Evolutionary conservation across 2,888 invertebrate species (phyloP).

Genomic region (Hypomecis atomaria): DNA sequence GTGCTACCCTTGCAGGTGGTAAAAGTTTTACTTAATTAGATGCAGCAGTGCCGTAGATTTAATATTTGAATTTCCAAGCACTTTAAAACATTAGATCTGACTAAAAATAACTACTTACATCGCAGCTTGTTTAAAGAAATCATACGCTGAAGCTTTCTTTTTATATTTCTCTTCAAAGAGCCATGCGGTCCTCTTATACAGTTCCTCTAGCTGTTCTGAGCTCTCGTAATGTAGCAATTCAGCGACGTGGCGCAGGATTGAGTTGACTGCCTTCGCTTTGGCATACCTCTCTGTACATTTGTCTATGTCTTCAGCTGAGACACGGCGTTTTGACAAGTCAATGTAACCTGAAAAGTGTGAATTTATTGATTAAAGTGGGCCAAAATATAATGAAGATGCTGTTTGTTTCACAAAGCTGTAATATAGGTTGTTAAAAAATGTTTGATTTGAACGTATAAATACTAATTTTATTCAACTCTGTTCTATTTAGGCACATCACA

Average conservation of each 20-base stretch:
- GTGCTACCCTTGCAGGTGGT: not conserved
- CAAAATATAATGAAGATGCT: not conserved
- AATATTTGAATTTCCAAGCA: too few relatives aligned
- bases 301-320: slow-evolving; percentile 98
- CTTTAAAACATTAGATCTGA: not conserved
- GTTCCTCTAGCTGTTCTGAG: slow-evolving; percentile 96
- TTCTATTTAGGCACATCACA: too few relatives aligned
- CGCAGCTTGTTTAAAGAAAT: slow-evolving; percentile 99
- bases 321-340: slow-evolving; percentile 99
- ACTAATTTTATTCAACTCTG: too few relatives aligned
- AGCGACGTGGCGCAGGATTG: slow-evolving; percentile 98
- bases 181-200: slow-evolving; percentile 99
- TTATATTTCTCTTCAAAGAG: slow-evolving; percentile 98
- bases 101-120: slow-evolving; percentile 86
- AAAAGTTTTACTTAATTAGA: too few relatives aligned
- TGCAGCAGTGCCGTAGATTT: too few relatives aligned
- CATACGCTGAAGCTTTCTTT: slow-evolving; percentile 97
- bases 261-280: slow-evolving; percentile 99
- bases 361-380: too few relatives aligned
- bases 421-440: too few relatives aligned
- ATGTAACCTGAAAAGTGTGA: slow-evolving; percentile 93
- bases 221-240: slow-evolving; percentile 96
- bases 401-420: too few relatives aligned
- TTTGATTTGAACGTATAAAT: too few relatives aligned
- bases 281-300: slow-evolving; percentile 99